These are phyloP conservation scores for Diogma glabrata DNA, from an alignment of 2,888 invertebrate species.

Conservation along the genomic window DNA sequence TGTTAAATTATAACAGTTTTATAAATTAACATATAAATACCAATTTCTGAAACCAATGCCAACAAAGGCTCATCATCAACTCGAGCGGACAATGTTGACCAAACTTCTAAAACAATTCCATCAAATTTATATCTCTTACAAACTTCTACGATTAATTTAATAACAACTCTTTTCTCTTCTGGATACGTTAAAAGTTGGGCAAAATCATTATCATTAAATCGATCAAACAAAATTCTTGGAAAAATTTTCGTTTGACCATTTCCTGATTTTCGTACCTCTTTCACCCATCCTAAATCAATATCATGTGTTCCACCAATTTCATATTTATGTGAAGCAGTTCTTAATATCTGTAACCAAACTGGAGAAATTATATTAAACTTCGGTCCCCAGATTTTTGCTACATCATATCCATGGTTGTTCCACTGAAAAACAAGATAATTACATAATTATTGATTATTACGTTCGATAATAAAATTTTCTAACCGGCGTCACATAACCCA, in stretches of 20 bases:
- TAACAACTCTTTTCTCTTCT: slow-evolving; percentile 53
- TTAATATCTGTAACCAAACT: slow-evolving; percentile 83
- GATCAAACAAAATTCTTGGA: slow-evolving; percentile 82
- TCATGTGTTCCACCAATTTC: slow-evolving; percentile 66
- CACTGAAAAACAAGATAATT: slow-evolving; percentile 76
- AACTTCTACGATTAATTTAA: slow-evolving; percentile 52
- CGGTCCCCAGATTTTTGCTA: slow-evolving; percentile 76
- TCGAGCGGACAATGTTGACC: slow-evolving; percentile 69
- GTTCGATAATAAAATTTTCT: slow-evolving; percentile 24
- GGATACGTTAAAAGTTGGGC: slow-evolving; percentile 56
- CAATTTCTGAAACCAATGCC: slow-evolving; percentile 52
- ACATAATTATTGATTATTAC: slow-evolving; percentile 3
- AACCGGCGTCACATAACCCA: slow-evolving; percentile 90
- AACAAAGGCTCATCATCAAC: slow-evolving; percentile 44
- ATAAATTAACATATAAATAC: no score
- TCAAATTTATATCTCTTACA: slow-evolving; percentile 71
- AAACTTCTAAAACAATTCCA: slow-evolving; percentile 83
- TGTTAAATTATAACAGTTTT: neutral
- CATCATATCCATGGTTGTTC: slow-evolving; percentile 89
- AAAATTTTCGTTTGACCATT: slow-evolving; percentile 42
- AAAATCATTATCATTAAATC: slow-evolving; percentile 67
- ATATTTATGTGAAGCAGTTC: slow-evolving; percentile 49
- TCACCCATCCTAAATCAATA: slow-evolving; percentile 74
- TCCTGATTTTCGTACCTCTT: slow-evolving; percentile 47
- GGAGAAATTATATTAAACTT: slow-evolving; percentile 89